Conservation (phyloP, 1,140 invertebrate genomes). For the Drosophila triauraria region DNA sequence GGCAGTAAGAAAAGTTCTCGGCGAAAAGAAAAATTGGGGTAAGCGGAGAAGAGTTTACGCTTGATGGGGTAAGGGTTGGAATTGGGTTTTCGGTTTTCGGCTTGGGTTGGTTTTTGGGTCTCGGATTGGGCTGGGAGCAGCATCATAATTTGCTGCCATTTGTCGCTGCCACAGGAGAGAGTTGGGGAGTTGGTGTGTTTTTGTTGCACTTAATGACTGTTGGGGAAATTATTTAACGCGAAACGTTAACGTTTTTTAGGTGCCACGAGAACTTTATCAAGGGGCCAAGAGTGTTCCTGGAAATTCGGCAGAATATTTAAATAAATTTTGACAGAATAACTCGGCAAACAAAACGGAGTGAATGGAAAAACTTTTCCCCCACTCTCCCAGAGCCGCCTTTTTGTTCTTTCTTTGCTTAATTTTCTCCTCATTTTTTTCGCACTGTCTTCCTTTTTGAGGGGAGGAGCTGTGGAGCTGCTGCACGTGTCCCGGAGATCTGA, state of each 20-base stretch:
- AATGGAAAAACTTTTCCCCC: constrained; percentile 60
- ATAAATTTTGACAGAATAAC: constrained; percentile 71
- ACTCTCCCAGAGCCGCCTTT: neutral
- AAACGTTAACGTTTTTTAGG: constrained; percentile 46
- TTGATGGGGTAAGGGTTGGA: constrained; percentile 18
- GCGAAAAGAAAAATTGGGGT: constrained; percentile 32
- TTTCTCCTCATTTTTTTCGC: constrained; percentile 28
- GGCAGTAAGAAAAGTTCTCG: constrained; percentile 45
- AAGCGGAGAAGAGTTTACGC: constrained; percentile 35
- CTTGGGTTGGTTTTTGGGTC: neutral
- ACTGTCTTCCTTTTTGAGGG: constrained; percentile 18
- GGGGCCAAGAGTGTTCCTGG: constrained; percentile 26
- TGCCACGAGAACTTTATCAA: constrained; percentile 8
- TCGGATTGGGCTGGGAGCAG: neutral
- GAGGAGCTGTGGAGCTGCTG: constrained; percentile 13
- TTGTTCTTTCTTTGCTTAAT: constrained; percentile 10
- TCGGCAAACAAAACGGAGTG: constrained; percentile 52
- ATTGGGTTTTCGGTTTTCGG: constrained; percentile 7
- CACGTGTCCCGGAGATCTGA: constrained; percentile 35
- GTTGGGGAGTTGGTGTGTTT: constrained; percentile 16
- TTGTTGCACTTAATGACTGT: constrained; percentile 71
- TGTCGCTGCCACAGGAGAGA: constrained; percentile 49
- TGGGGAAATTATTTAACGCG: constrained; percentile 69
- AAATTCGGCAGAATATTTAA: constrained; percentile 65
- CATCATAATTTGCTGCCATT: constrained; percentile 74